These are phyloP conservation scores for Hypomecis atomaria DNA, from an alignment of 2,888 invertebrate species.

Conservation along the genomic window DNA sequence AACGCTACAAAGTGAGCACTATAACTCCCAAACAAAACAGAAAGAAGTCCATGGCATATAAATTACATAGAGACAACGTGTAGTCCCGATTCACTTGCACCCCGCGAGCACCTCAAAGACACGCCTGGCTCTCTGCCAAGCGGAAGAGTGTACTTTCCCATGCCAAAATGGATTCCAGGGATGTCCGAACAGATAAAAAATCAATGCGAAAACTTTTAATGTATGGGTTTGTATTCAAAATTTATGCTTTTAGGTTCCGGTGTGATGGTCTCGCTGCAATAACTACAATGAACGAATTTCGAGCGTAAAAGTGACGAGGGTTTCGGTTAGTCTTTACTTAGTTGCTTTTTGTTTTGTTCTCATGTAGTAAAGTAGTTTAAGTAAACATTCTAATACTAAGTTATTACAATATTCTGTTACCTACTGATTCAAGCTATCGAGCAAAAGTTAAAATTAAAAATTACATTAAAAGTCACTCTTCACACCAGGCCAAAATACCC, in stretches of 20 bases:
- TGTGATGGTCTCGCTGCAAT: constrained; percentile 11
- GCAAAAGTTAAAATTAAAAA: too few species aligned
- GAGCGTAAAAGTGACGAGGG: constrained; percentile 22
- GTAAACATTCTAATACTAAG: too few species aligned
- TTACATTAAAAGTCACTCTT: too few species aligned
- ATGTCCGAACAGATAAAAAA: constrained; percentile 53
- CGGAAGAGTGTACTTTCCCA: constrained; percentile 58
- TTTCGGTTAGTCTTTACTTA: constrained; percentile 8
- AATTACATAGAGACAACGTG: constrained; percentile 18
- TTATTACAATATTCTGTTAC: too few species aligned
- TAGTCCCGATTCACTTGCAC: constrained; percentile 48
- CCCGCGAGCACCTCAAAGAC: constrained; percentile 53
- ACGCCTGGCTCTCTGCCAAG: constrained; percentile 60
- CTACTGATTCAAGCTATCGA: too few species aligned
- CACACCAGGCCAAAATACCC: too few species aligned
- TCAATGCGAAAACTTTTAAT: constrained; percentile 52
- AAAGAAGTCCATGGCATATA: constrained; percentile 24
- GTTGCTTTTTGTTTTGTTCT: constrained; percentile 6
- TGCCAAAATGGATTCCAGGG: constrained; percentile 64
- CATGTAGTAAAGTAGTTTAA: neutral
- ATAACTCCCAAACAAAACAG: neutral
- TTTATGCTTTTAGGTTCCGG: constrained; percentile 39
- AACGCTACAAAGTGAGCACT: neutral
- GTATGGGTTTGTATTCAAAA: constrained; percentile 42
- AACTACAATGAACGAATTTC: constrained; percentile 15